Base-by-base conservation (phyloP, 2,888 invertebrate genomes). In the Sabellastarte sp. region DNA sequence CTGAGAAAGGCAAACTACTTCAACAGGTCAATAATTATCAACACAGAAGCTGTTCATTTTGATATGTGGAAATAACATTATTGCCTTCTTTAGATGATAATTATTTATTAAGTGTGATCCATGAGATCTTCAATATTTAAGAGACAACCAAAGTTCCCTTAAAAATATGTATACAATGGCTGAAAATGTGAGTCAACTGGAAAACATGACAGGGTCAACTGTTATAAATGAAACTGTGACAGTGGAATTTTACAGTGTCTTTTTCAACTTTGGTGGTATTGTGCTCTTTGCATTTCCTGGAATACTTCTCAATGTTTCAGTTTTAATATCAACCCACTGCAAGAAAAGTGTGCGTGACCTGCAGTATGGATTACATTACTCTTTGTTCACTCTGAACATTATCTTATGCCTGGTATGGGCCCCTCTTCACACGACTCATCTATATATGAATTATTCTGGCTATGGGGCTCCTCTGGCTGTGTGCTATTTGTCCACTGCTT, bases 331-430 rank as follows among this genome's bases (percentile, higher is more conserved):
- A 1, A 57, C 65, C 3, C 32, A 33, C 28, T 63, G 56, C 32
- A 65, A 65, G 62, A 50, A 51, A 29, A 63, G 59, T 26, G 32
- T 65, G 2, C 56, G 65, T 10, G 32, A 30, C 50, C 53, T 65
- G 4, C 55, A 65, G 4, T 65, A 53, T 32, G 65, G 59, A 1
- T 57, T 63, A 3, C 61, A 57, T 2, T 62, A 56, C 56, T 31
- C 55, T 33, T 52, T 65, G 28, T 51, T 52, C 56, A 31, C 24
- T 10, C 57, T 50, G 26, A 62, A 65, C 52, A 28, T 63, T 2
- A 15, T 63, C n/a, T 32, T 63, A 20, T 63, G 59, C 50, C 26
- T 60, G 4, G 50, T 56, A 10, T 65, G 65, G 65, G 51, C 59
- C 32, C 65, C 65, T 3, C 51, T 65, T 2, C 59, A 63, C 32